Base-by-base conservation (phyloP, 2,113 vertebrate species). In the Sander vitreus region DNA sequence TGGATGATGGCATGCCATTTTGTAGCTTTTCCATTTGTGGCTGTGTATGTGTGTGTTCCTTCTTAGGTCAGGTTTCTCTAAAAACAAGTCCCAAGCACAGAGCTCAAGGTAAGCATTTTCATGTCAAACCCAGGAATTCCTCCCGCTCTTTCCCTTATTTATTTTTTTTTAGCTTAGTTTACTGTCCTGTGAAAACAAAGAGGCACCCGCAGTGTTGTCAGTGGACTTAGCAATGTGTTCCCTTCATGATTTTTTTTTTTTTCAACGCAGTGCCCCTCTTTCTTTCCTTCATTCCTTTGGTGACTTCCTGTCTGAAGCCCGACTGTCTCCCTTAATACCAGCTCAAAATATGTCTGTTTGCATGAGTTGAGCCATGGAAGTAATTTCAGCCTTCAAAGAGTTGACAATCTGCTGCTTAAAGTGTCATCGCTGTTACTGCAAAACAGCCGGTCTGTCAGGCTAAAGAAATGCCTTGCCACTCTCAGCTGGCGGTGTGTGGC, bases 11-110 rank as follows among this genome's bases (percentile, higher is more conserved):
- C 87, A 89, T 91, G 85, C 81, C 89, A 83, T 92, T 90, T 89
- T 90, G 60, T 43, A 89, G 92, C 91, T 89, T 91, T 76, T 93
- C 92, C 91, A 91, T 93, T 69, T 92, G 91, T 91, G 86, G 89
- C 80, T 91, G 83, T 89, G 89, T 93, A 57, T 92, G 88, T 91
- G 86, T 91, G 86, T 94, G 80, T 90, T 88, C 88, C 90, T 83
- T 90, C 91, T 71, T 92, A 95, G 94, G 92, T 93, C 92, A 94
- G 91, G 78, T 84, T 88, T 91, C 87, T 93, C 92, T 94, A 94
- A 91, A 92, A 91, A 86, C 91, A 93, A 93, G 93, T 80, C 88
- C 73, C 91, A 91, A 80, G 88, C 85, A 78, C 87, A 90, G 84
- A 93, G n/a, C 79, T 81, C 89, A 89, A 95, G 94, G 93, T 95